Evolutionary conservation across 2,113 vertebrate genomes (phyloP).

Genomic region (Lipotes vexillifer): DNA sequence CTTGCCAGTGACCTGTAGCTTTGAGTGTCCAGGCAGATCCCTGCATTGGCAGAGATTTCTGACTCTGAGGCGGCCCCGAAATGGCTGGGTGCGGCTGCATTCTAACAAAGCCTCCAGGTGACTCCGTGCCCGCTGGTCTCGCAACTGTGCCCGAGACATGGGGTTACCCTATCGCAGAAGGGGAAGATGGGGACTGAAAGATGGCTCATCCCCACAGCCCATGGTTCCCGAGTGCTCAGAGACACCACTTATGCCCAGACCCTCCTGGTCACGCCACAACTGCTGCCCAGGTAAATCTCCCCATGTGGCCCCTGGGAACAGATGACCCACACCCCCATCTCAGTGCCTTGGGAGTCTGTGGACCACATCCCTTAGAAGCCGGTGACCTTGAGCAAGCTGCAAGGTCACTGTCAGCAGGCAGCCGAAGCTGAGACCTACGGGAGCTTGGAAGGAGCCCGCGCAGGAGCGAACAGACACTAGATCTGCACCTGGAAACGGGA

Average conservation of each 20-base stretch:
- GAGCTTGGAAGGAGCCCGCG: not conserved
- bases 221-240: not conserved
- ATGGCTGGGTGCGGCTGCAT: not conserved
- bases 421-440: accelerated
- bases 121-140: not conserved
- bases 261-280: not conserved
- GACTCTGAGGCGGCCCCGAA: not conserved
- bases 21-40: not conserved
- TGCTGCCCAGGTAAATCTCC: not conserved
- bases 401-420: not conserved
- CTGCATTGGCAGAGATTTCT: not conserved
- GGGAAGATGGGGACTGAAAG: not conserved
- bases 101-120: not conserved
- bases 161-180: not conserved
- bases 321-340: not conserved
- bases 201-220: accelerated
- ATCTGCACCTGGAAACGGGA: accelerated
- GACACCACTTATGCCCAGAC: not conserved
- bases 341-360: not conserved
- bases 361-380: not conserved
- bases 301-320: accelerated
- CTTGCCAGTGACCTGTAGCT: not conserved
- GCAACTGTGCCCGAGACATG: not conserved
- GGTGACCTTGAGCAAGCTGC: not conserved
- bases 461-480: too few species aligned